Evolutionary conservation across 2,888 invertebrate genomes (phyloP), one percentile per base, ranked within the genome.

Genomic region (Ormyrus pomaceus): DNA sequence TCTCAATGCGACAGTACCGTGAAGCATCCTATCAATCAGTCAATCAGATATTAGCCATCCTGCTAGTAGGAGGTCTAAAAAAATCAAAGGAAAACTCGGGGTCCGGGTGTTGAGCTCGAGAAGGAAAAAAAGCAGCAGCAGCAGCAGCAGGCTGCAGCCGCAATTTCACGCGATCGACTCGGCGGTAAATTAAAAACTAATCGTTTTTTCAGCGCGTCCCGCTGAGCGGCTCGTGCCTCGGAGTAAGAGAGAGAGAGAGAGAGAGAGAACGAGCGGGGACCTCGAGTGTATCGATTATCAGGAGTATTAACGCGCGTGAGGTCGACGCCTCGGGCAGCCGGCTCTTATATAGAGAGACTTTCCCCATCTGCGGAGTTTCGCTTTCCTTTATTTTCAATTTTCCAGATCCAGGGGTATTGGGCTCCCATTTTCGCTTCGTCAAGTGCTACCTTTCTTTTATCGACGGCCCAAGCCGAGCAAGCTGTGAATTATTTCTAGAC

Each of bases 101-200:
- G 19, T 19, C 19, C 19, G 19, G 19, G 19, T 19, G 19, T 19
- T 19, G 19, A 0, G 19, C 19, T 19, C 19, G 13, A 45, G 46
- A 46, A 48, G 48, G n/a, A 55, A 5, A 34, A 56, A 59, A 58
- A 48, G 8, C n/a, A n/a, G n/a, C n/a, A 46, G 10, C 6, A 46
- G 6, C n/a, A 51, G 34, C 13, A 6, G 62, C n/a, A 34, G 9
- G 73, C 53, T n/a, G 65, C 9, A 46, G 62, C 74, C 84, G 84
- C 85, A 87, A 88, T 88, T 88, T 88, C 88, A 87, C 87, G 87
- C 87, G 85, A 86, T 86, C 86, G 84, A 85, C 84, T 85, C 83
- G 83, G 81, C 85, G 83, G 86, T 86, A 86, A 87, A 88, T 88
- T 87, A 88, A 87, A 88, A 88, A 87, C 86, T 88, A 88, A 88